phyloP scores from a whole-genome alignment of 92 coral and sea anemone genomes.

The Palythoa caribaeorum region DNA sequence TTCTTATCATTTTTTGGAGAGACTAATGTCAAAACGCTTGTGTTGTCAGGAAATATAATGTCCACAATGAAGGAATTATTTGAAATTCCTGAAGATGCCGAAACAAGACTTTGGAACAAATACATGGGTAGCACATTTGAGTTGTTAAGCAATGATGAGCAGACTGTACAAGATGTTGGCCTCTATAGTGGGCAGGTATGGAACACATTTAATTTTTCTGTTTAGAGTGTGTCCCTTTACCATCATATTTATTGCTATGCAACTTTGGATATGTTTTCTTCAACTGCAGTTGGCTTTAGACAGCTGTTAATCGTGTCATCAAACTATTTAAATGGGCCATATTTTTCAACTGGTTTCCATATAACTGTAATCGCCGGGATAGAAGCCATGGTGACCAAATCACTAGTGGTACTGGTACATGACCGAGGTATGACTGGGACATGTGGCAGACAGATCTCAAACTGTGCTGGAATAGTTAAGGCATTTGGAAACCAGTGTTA shows the following conservation, averaged over 20 bases:
- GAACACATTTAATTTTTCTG: neutral
- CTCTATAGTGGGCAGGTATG: conserved; percentile 94
- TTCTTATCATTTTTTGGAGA: neutral
- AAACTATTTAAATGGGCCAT: too few species aligned
- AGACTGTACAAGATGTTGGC: conserved; percentile 94
- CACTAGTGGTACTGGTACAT: too few species aligned
- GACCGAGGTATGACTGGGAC: too few species aligned
- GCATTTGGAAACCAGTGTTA: too few species aligned
- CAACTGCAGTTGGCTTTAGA: neutral
- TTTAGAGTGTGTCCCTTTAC: neutral
- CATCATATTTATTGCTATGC: neutral
- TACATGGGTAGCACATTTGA: conserved; percentile 94
- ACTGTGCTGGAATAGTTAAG: too few species aligned
- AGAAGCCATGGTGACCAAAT: too few species aligned
- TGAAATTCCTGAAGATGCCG: conserved; percentile 82
- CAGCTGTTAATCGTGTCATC: neutral
- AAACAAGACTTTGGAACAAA: conserved; percentile 96
- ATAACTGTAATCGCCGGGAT: too few species aligned
- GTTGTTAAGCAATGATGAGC: conserved; percentile 78
- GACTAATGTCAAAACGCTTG: neutral
- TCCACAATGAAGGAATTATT: conserved; percentile 77
- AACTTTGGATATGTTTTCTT: neutral
- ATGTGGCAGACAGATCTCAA: too few species aligned
- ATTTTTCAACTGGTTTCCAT: too few species aligned
- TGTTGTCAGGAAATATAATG: conserved; percentile 73